Base-by-base conservation (phyloP, 2,888 invertebrate genomes). In the Rotaria magnacalcarata region DNA sequence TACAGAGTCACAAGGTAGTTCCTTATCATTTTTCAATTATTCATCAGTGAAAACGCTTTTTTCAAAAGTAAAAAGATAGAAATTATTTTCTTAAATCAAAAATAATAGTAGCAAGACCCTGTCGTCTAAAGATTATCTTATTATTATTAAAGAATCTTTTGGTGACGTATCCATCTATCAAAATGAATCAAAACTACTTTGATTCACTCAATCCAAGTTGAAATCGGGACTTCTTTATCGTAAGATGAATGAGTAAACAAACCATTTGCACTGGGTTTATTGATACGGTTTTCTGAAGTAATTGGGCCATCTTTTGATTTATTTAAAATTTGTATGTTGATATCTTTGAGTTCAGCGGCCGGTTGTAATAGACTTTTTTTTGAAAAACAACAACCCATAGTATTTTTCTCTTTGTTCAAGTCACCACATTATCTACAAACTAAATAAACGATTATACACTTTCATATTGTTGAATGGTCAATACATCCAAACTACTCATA, bases 381-480 rank as follows among this genome's bases (percentile, higher is more conserved):
- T 34, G 67, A 41, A 67, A 67, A 67, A 16, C 34, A 67, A 67
- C 67, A 67, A 67, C 67, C 67, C 67, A 67, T 67, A 34, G 7
- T 67, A 34, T 34, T 67, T 5, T 67, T 67, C 6, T 67, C 67
- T 67, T 67, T 67, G 19, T 67, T 41, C 2, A 1, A 67, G 34
- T 34, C 67, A 67, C 67, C 67, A 34, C 67, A 67, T 67, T 41
- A 67, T 67, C 67, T 67, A 67, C 67, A 67, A 67, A 41, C 34
- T 41, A 67, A 67, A 67, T 27, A 67, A 67, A 16, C 27, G 10
- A 34, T 67, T 67, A 27, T 11, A 67, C 67, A 34, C 67, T 50
- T 8, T 67, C 67, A 67, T 67, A 27, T 34, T 34, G 34, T 67
- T 67, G 67, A 67, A 67, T 67, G 34, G 34, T 67, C 34, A 67